Evolutionary conservation across 1,140 invertebrate genomes (phyloP).

Genomic region (Diorhabda carinulata): DNA sequence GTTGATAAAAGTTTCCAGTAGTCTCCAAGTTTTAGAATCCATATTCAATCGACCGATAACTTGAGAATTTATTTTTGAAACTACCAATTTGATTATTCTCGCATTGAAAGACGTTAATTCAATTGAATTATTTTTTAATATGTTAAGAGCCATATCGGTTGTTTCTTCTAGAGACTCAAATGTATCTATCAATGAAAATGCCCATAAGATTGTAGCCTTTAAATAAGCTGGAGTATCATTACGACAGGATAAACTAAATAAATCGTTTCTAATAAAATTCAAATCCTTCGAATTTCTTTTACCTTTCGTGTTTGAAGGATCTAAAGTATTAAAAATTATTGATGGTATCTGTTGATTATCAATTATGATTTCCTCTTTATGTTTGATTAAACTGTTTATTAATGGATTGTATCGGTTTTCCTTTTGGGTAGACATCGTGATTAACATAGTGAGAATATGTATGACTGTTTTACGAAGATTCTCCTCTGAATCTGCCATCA

Average conservation of each 20-base stretch:
- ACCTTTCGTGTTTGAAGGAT: constrained; percentile 36
- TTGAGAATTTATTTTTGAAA: constrained; percentile 46
- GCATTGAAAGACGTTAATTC: constrained; percentile 51
- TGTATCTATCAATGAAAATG: constrained; percentile 55
- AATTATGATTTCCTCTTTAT: constrained; percentile 54
- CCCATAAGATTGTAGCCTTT: constrained; percentile 48
- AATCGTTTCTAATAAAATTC: constrained; percentile 43
- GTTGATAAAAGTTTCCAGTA: constrained; percentile 47
- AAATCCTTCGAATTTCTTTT: constrained; percentile 30
- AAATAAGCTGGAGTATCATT: constrained; percentile 48
- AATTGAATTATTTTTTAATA: constrained; percentile 42
- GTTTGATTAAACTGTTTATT: constrained; percentile 27
- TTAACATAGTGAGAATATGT: constrained; percentile 42
- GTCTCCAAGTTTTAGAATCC: constrained; percentile 47
- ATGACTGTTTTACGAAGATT: constrained; percentile 48
- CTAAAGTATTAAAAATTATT: constrained; percentile 51
- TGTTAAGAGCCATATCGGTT: constrained; percentile 39
- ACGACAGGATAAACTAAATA: constrained; percentile 40
- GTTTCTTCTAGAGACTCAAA: constrained; percentile 48
- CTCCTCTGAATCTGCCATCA: constrained; percentile 47
- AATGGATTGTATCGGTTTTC: constrained; percentile 15
- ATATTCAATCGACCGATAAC: constrained; percentile 23
- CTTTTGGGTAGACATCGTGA: constrained; percentile 7
- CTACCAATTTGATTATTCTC: constrained; percentile 47
- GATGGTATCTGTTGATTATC: constrained; percentile 60